These are phyloP conservation scores for Odobenus rosmarus DNA, from an alignment of 2,113 vertebrate species.

Conservation along the genomic window DNA sequence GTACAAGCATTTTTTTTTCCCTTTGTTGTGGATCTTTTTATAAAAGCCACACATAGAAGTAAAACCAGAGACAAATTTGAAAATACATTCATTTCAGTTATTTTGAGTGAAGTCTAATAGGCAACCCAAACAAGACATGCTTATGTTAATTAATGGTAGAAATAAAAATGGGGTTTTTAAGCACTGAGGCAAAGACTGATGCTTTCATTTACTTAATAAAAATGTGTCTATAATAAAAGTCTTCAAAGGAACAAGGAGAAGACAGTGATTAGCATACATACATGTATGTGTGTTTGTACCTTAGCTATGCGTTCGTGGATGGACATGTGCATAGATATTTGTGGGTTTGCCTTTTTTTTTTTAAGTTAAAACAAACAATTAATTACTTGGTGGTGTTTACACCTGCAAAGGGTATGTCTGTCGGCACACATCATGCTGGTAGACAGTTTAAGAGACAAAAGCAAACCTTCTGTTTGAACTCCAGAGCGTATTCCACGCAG, in stretches of 20 bases:
- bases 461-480: conserved; percentile 21
- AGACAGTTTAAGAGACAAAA: conserved; percentile 58
- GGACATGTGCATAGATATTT: not conserved
- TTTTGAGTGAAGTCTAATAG: not conserved
- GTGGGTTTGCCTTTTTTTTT: not conserved
- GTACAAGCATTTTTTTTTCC: conserved; percentile 22
- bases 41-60: conserved; percentile 57
- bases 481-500: conserved; percentile 48
- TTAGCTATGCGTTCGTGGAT: not conserved
- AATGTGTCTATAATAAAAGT: not conserved
- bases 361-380: not conserved
- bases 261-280: not conserved
- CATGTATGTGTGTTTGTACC: not conserved
- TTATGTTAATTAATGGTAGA: not conserved
- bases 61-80: conserved; percentile 54
- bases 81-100: conserved; percentile 38
- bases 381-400: not conserved
- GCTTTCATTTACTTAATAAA: not conserved
- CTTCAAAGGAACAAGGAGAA: not conserved
- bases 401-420: not conserved
- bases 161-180: not conserved
- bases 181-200: not conserved
- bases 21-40: conserved; percentile 66
- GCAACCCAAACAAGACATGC: not conserved
- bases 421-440: not conserved